Evolutionary conservation across 2,113 vertebrate species (phyloP).

Genomic region (Neodontobutis hainanensis): DNA sequence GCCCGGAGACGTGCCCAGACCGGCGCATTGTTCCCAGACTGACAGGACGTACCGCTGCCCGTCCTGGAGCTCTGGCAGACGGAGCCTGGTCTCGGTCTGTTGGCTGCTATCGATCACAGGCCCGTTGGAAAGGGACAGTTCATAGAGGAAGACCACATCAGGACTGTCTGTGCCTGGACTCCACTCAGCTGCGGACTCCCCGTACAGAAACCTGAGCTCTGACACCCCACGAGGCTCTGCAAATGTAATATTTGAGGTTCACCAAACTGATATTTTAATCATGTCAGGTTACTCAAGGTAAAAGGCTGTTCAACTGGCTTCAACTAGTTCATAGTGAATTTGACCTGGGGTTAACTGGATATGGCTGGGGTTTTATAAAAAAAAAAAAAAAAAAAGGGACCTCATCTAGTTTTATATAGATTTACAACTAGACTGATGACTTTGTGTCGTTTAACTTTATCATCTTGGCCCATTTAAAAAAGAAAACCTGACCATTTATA

Average conservation of each 20-base stretch:
- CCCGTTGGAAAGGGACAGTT: slow-evolving; percentile 52
- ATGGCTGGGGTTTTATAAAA: too few species aligned
- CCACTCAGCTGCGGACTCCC: slow-evolving; percentile 61
- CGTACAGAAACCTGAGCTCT: slow-evolving; percentile 51
- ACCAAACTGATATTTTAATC: too few species aligned
- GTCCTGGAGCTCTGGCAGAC: slow-evolving; percentile 27
- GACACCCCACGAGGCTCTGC: slow-evolving; percentile 61
- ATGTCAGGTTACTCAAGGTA: too few species aligned
- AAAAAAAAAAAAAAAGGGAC: too few species aligned
- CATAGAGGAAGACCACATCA: slow-evolving; percentile 41
- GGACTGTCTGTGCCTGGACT: neutral
- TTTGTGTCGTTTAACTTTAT: too few species aligned
- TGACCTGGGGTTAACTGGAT: too few species aligned
- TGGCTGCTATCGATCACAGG: slow-evolving; percentile 26
- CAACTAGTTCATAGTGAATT: too few species aligned
- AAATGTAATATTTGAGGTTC: neutral
- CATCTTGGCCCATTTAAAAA: too few species aligned
- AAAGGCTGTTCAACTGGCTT: too few species aligned
- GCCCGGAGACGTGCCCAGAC: slow-evolving; percentile 18
- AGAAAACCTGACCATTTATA: too few species aligned
- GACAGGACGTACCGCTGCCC: slow-evolving; percentile 58
- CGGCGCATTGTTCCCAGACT: slow-evolving; percentile 67
- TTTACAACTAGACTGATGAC: too few species aligned
- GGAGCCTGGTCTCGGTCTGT: slow-evolving; percentile 20
- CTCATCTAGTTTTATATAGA: too few species aligned